Evolutionary conservation across 1,140 invertebrate genomes (phyloP).

Genomic region (Bombus cullumanus): DNA sequence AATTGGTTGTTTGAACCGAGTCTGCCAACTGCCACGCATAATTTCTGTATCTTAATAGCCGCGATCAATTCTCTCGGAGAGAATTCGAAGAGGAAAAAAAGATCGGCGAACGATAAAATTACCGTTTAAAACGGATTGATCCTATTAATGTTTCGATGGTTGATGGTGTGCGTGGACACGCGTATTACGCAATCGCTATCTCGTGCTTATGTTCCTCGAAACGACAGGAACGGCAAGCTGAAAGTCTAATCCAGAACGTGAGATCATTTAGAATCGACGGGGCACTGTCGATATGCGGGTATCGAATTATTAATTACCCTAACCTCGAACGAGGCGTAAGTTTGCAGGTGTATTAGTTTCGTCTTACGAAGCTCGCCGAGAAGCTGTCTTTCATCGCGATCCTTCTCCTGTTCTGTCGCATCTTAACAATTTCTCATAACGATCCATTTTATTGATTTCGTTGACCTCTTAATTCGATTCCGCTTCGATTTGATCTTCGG

Average conservation of each 20-base stretch:
- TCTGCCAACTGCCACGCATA: neutral
- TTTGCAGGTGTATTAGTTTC: conserved; percentile 33
- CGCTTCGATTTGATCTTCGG: neutral
- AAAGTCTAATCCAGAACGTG: conserved; percentile 55
- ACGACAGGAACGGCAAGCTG: neutral
- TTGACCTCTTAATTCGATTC: conserved; percentile 39
- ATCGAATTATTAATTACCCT: conserved; percentile 66
- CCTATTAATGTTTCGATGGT: conserved; percentile 20
- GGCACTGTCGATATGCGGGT: conserved; percentile 47
- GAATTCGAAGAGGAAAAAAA: neutral
- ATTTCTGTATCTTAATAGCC: neutral
- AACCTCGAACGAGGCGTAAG: conserved; percentile 53
- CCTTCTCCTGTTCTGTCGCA: no score
- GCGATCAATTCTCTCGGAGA: neutral
- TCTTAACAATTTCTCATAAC: neutral
- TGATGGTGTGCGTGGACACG: neutral
- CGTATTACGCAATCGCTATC: conserved; percentile 32
- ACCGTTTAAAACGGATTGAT: conserved; percentile 31
- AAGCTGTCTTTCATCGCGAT: neutral
- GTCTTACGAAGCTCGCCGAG: conserved; percentile 37
- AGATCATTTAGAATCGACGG: conserved; percentile 58
- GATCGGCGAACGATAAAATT: conserved; percentile 31
- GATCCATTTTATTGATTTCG: conserved; percentile 29
- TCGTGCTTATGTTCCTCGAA: neutral
- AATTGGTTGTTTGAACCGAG: neutral